Evolutionary conservation across 64 coral and sea anemone species (phyloP).

Genomic region (Hydrozoanthus tunicans): DNA sequence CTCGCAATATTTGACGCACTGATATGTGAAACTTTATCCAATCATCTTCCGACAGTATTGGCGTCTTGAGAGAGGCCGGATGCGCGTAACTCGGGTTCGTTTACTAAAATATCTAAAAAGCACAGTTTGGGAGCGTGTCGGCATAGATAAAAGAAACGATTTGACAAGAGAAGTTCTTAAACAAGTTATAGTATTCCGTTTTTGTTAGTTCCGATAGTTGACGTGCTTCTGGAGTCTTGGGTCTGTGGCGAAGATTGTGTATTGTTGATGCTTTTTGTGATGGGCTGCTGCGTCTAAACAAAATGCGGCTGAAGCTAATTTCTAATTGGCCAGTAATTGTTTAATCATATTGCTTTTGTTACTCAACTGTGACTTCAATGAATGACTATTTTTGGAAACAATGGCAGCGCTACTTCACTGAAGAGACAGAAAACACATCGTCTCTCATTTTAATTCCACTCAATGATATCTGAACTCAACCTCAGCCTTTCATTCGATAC

Average conservation of each 20-base stretch:
- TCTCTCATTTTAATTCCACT: constrained; percentile 14
- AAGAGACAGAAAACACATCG: constrained; percentile 34
- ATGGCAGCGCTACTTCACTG: constrained; percentile 33
- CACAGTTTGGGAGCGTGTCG: constrained; percentile 12
- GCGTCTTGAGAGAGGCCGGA: constrained; percentile 21
- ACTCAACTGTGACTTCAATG: constrained; percentile 23
- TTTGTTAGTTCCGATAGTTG: background rate
- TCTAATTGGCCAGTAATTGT: constrained; percentile 9
- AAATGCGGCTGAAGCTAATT: background rate
- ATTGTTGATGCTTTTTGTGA: background rate
- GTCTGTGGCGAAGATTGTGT: background rate
- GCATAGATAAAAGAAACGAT: constrained; percentile 8
- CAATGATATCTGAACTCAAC: constrained; percentile 10
- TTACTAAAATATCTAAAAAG: constrained; percentile 53
- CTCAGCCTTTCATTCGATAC: background rate
- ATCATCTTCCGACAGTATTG: constrained; percentile 7
- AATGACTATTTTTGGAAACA: constrained; percentile 60
- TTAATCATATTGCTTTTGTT: constrained; percentile 25
- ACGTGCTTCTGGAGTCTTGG: background rate
- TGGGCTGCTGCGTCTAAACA: background rate
- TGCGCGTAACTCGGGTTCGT: constrained; percentile 15
- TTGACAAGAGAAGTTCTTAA: background rate
- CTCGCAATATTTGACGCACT: background rate
- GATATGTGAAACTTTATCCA: constrained; percentile 28
- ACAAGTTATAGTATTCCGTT: background rate